Evolutionary conservation across 2,113 vertebrate genomes (phyloP).

Genomic region (Pristiophorus japonicus): DNA sequence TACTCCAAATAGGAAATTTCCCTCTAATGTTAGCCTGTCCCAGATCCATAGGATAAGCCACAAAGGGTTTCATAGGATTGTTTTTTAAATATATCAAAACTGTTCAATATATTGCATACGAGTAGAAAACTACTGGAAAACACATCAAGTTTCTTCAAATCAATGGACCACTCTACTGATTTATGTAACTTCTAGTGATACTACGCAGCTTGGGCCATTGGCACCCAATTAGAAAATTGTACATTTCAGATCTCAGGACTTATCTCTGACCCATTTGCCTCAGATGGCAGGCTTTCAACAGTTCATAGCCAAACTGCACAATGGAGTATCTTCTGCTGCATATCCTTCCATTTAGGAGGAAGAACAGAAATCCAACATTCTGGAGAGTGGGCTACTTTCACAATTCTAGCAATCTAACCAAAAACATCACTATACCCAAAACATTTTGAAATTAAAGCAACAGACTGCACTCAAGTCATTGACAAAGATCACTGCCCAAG

Average conservation of each 20-base stretch:
- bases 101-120: not conserved
- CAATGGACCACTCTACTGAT: not conserved
- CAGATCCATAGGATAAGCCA: not conserved
- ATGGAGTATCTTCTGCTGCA: not conserved
- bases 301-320: not conserved
- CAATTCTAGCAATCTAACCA: not conserved
- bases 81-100: not conserved
- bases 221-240: not conserved
- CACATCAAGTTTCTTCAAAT: not conserved
- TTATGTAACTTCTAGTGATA: not conserved
- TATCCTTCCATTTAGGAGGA: not conserved
- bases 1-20: not conserved
- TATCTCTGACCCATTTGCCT: not conserved
- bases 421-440: not conserved
- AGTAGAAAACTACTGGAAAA: not conserved
- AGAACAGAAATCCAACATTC: not conserved
- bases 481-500: not conserved
- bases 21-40: not conserved
- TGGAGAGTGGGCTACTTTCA: not conserved
- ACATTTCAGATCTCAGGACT: not conserved
- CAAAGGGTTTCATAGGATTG: not conserved
- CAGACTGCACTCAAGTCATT: not conserved
- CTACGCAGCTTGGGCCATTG: not conserved
- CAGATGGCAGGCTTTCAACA: not conserved
- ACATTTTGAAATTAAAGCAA: not conserved